Conservation (phyloP, 1,140 invertebrate genomes). For the Radopholus similis region DNA sequence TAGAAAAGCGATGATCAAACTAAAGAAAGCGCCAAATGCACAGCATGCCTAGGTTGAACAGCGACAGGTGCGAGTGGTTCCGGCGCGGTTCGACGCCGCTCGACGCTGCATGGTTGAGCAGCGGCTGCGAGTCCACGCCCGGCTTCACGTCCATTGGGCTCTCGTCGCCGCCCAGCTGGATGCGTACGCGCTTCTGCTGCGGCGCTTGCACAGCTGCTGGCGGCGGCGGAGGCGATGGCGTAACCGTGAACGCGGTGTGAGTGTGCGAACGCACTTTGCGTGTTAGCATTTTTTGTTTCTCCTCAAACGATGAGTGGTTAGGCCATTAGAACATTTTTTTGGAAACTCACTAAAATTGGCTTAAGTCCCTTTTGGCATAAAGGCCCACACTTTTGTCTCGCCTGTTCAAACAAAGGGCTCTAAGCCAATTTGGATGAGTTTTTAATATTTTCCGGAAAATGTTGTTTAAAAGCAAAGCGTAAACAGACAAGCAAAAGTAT, state of each 20-base stretch:
- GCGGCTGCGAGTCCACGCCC: slow-evolving; percentile 5
- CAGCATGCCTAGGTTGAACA: slow-evolving; percentile 5
- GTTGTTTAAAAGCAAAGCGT: background rate
- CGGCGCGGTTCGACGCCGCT: background rate
- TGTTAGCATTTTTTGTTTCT: too few species aligned
- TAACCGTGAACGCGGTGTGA: slow-evolving; percentile 2
- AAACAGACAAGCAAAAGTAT: background rate
- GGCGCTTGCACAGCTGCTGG: background rate
- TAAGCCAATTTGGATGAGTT: too few species aligned
- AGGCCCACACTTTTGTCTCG: too few species aligned
- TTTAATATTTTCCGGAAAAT: too few species aligned
- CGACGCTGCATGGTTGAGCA: background rate
- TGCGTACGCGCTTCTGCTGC: slow-evolving; percentile 3
- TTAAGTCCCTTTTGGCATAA: too few species aligned
- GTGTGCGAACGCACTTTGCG: slow-evolving; percentile 4
- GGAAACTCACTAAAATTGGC: too few species aligned
- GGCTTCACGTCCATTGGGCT: slow-evolving; percentile 1
- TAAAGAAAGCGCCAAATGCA: too few species aligned
- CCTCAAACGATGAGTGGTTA: too few species aligned
- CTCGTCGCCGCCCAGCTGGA: slow-evolving; percentile 11
- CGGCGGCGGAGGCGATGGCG: background rate
- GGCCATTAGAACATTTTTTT: too few species aligned
- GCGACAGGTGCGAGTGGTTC: slow-evolving; percentile 8
- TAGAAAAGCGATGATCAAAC: too few species aligned
- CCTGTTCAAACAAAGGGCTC: too few species aligned